phyloP scores from a whole-genome alignment of 2,113 vertebrate species.

The Triplophysa tibetana region DNA sequence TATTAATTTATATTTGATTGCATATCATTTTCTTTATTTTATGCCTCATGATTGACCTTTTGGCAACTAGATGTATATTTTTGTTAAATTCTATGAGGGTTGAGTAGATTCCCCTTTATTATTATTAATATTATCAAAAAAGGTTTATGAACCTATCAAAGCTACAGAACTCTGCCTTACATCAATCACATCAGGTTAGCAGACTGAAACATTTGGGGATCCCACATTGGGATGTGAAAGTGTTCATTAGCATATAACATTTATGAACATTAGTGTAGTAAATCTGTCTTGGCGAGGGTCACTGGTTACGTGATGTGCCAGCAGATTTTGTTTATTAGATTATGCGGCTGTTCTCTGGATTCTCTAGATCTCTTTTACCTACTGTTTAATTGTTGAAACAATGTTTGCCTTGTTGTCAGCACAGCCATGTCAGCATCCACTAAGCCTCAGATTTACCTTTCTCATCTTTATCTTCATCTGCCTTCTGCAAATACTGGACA shows the following conservation, averaged over 20 bases:
- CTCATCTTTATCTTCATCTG: background rate
- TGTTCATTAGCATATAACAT: slow-evolving; percentile 22
- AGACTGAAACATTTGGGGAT: too few relatives aligned
- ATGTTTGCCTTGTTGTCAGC: background rate
- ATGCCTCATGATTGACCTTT: too few relatives aligned
- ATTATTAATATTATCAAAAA: too few relatives aligned
- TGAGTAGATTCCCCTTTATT: too few relatives aligned
- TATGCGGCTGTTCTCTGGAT: slow-evolving; percentile 8
- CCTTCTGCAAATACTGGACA: slow-evolving; percentile 30
- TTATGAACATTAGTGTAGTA: slow-evolving; percentile 15
- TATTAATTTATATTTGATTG: too few relatives aligned
- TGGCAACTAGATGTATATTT: too few relatives aligned
- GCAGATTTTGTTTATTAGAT: slow-evolving; percentile 36
- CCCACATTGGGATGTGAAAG: background rate
- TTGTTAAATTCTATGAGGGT: too few relatives aligned
- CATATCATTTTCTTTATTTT: too few relatives aligned
- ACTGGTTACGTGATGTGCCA: background rate
- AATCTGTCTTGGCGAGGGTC: background rate
- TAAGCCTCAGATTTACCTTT: background rate
- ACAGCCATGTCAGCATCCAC: background rate
- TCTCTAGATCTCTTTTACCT: slow-evolving; percentile 15
- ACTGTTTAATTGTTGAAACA: slow-evolving; percentile 28
- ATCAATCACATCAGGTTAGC: background rate
- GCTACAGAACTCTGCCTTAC: background rate
- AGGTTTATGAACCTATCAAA: too few relatives aligned